Base-by-base conservation (phyloP, 2,888 invertebrate species). In the Cosmorhoe ocellata region DNA sequence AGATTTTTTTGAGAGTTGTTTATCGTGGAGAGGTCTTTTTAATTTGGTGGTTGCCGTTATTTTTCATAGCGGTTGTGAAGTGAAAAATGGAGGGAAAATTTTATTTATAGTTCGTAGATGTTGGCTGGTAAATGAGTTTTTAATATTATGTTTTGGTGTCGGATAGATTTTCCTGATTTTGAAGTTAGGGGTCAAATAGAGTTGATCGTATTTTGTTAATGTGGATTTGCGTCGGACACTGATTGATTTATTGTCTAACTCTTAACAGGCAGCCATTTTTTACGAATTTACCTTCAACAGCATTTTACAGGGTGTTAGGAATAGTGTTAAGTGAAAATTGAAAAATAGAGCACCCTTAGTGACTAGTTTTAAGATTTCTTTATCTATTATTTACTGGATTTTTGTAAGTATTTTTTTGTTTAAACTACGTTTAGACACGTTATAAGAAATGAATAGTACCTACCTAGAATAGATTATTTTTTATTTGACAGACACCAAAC, bases 31-130 rank as follows among this genome's bases (percentile, higher is more conserved):
- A 14, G 53, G 1, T 53, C 53, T 30, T 48, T 27, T 49, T 45
- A 41, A 13, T 28, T 41, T 53, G 53, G 53, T 48, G 43, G 42
- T 33, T 28, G 37, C 47, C 50, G 59, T 50, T 56, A 66, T 64
- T 64, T 66, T 64, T 64, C 58, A 64, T 62, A 58, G 57, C 46
- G 50, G 39, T 42, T 41, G 18, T 24, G 28, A 43, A 58, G 48
- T 63, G 62, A 63, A 59, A 61, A 61, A 59, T 64, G 56, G 57
- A 60, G 59, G 54, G 59, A 64, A 59, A 58, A 57, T 53, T 62
- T 63, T 60, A 54, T 63, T 65, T 62, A 63, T 64, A 58, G 63
- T 57, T 40, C 61, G 48, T 55, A 49, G 59, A 58, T 49, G 51
- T 51, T 32, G 55, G 51, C 12, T 50, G 51, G 45, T n/a, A 59